Evolutionary conservation across 2,888 invertebrate species (phyloP).

Genomic region (Autographa pulchrina): DNA sequence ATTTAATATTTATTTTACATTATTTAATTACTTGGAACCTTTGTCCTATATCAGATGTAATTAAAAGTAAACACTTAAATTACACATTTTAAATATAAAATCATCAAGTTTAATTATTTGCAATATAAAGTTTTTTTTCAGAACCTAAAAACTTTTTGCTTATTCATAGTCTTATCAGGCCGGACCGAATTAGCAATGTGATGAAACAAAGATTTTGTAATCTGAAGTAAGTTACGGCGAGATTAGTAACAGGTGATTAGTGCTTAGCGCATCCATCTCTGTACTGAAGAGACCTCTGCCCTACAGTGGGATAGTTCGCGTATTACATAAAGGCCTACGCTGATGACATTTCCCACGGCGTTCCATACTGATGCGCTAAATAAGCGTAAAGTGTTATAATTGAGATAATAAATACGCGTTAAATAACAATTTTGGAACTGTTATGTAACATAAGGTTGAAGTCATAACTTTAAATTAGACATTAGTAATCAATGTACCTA

Average conservation of each 20-base stretch:
- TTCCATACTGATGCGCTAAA: conserved; percentile 19
- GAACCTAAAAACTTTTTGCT: too few relatives aligned
- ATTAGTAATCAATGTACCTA: too few relatives aligned
- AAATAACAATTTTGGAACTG: conserved; percentile 13
- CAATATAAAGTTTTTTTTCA: too few relatives aligned
- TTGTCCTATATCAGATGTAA: too few relatives aligned
- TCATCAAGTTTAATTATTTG: too few relatives aligned
- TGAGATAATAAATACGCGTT: conserved; percentile 20
- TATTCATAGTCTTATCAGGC: too few relatives aligned
- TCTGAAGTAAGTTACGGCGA: neutral
- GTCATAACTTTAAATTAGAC: conserved; percentile 17
- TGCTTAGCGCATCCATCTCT: neutral
- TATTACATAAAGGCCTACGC: conserved; percentile 13
- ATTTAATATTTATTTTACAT: too few relatives aligned
- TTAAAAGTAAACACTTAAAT: too few relatives aligned
- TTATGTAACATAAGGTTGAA: conserved; percentile 30
- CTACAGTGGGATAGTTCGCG: neutral
- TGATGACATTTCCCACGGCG: conserved; percentile 6
- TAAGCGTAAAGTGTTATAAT: conserved; percentile 21
- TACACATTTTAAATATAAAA: too few relatives aligned
- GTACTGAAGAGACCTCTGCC: neutral
- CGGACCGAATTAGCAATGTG: neutral
- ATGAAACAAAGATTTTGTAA: neutral
- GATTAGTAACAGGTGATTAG: neutral
- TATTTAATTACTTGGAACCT: too few relatives aligned